Evolutionary conservation across 2,797 vertebrate species (phyloP).

Genomic region (Tragopan temminckii): DNA sequence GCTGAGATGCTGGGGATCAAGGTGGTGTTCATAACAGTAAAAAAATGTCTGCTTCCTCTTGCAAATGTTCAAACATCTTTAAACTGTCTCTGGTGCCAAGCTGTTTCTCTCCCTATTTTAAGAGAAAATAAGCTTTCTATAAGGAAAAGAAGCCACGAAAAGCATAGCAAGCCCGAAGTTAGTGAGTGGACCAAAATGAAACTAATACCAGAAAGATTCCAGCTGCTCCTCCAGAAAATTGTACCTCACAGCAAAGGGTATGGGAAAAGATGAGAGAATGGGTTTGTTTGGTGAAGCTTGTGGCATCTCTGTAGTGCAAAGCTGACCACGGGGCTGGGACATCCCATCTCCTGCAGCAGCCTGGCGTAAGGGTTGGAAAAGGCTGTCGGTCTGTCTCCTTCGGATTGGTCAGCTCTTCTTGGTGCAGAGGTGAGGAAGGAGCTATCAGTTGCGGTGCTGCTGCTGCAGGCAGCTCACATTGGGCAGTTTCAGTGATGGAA

Average conservation of each 20-base stretch:
- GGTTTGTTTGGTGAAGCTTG: constrained; percentile 29
- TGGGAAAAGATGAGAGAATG: constrained; percentile 60
- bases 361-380: background rate
- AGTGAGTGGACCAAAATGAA: constrained; percentile 46
- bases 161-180: constrained; percentile 34
- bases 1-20: constrained; percentile 55
- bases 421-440: background rate
- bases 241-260: constrained; percentile 53
- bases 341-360: background rate
- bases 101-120: constrained; percentile 63
- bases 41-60: constrained; percentile 67
- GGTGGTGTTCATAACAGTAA: constrained; percentile 66
- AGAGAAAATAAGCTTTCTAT: constrained; percentile 44
- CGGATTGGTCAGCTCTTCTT: background rate
- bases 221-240: constrained; percentile 65
- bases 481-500: constrained; percentile 67
- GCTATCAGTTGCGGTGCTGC: background rate
- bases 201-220: constrained; percentile 64
- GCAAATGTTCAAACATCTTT: constrained; percentile 61
- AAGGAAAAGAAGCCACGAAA: constrained; percentile 40
- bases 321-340: background rate
- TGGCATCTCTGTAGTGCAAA: constrained; percentile 51
- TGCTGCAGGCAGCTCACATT: background rate
- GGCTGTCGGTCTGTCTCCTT: background rate
- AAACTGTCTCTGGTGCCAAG: constrained; percentile 48